Evolutionary conservation across 2,113 vertebrate genomes (phyloP), one percentile per base, ranked within the genome.

Genomic region (Phyllostomus discolor): DNA sequence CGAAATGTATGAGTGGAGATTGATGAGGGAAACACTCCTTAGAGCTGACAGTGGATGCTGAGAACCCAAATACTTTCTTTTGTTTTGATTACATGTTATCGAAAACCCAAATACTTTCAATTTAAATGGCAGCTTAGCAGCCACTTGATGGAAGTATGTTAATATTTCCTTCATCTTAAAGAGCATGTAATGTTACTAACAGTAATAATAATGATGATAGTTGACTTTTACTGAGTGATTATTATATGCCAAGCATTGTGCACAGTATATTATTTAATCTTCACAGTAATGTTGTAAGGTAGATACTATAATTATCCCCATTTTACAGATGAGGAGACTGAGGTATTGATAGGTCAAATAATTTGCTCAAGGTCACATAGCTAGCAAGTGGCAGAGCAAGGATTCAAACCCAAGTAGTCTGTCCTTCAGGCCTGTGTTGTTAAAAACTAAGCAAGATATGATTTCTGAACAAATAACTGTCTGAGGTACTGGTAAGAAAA

Each of bases 381-480:
- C 46, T 64, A 95, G 80, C 43, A 91, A 94, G 50, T 10, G n/a
- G 43, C 28, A 89, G 73, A 85, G 52, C 46, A 82, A 87, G 38
- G 26, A 90, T 9, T 72, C 48, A 94, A 70, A 62, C 17, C n/a
- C 12, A 84, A 72, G 46, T 17, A 52, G 9, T 85, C 24, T 75
- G 31, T 91, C 41, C 73, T 85, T 57, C 46, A 59, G 48, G 72
- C 17, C 22, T 69, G 17, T 85, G 31, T 81, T 75, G 43, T 86
- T 81, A 89, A 92, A 66, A 35, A 92, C 41, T 69, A 89, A 96
- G 38, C 54, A 91, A 91, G 70, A 31, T 79, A 88, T 28, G 57
- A 3, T 83, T n/a, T 87, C 69, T 95, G 87, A 28, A 80, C 57
- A 79, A 83, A 80, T 6, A 88, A 73, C 24, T 52, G 48, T 94